These are phyloP conservation scores for Euphonia xanthogaster DNA, from an alignment of 2,797 vertebrate genomes.

Conservation along the genomic window DNA sequence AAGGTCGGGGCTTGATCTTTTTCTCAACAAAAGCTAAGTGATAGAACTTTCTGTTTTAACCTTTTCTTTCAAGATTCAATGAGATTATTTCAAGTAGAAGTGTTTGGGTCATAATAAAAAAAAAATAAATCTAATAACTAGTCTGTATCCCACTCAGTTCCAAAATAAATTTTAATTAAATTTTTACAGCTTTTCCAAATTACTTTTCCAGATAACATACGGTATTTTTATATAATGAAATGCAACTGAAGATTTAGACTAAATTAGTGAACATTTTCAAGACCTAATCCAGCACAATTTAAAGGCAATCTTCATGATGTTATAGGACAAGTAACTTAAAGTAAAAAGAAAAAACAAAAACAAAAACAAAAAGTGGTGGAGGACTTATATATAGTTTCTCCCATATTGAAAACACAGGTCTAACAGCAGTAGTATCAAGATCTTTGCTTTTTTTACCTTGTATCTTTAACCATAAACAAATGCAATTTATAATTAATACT, in stretches of 20 bases:
- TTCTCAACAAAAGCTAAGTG: conserved; percentile 10
- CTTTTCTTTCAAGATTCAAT: not conserved
- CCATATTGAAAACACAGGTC: not conserved
- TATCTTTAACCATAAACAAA: not conserved
- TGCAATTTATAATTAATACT: not conserved
- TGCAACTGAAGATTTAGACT: not conserved
- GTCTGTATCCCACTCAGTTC: not conserved
- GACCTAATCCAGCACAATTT: not conserved
- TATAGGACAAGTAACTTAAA: not conserved
- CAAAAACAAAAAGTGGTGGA: not conserved
- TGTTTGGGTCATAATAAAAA: not conserved
- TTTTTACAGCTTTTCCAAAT: not conserved
- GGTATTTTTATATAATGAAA: not conserved
- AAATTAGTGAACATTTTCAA: not conserved
- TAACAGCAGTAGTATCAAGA: not conserved
- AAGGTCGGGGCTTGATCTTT: conserved; percentile 52
- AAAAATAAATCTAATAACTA: not conserved
- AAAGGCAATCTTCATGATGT: not conserved
- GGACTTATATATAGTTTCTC: not conserved
- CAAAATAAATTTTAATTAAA: not conserved
- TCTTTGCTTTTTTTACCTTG: not conserved
- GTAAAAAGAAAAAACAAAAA: not conserved
- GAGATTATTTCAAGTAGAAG: not conserved
- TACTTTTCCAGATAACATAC: not conserved
- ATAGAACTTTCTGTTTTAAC: not conserved